Evolutionary conservation across 2,797 vertebrate genomes (phyloP).

Genomic region (Tokudaia muenninki): DNA sequence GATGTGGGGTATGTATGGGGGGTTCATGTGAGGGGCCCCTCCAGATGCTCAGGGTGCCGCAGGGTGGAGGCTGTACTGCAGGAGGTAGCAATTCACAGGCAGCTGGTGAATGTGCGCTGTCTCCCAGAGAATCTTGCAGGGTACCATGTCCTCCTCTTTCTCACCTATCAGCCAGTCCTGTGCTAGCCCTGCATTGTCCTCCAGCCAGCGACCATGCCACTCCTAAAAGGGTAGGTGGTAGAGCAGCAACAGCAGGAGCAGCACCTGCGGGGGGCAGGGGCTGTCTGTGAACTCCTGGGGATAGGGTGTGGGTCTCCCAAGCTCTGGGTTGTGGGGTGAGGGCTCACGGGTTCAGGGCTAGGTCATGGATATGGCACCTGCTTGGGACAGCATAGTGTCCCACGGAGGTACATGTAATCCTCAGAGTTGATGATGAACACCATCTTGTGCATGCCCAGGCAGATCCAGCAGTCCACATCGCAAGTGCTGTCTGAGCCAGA

Average conservation of each 20-base stretch:
- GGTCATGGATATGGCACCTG: conserved; percentile 87
- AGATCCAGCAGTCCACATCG: conserved; percentile 97
- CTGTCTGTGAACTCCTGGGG: background rate
- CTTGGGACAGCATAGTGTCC: conserved; percentile 95
- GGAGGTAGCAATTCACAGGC: conserved; percentile 96
- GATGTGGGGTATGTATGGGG: background rate
- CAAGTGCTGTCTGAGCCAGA: conserved; percentile 96
- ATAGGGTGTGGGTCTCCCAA: background rate
- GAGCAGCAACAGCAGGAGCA: conserved; percentile 93
- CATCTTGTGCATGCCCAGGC: conserved; percentile 98
- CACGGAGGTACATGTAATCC: conserved; percentile 99
- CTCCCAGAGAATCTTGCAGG: conserved; percentile 96
- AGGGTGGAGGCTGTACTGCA: conserved; percentile 96
- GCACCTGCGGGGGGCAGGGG: conserved; percentile 90
- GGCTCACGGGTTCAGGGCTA: background rate
- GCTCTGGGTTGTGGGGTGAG: background rate
- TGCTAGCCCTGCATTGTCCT: conserved; percentile 93
- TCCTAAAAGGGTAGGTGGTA: conserved; percentile 96
- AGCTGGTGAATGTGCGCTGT: conserved; percentile 94
- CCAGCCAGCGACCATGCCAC: conserved; percentile 96
- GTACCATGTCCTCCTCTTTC: conserved; percentile 96
- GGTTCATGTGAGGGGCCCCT: background rate
- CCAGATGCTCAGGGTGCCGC: conserved; percentile 91
- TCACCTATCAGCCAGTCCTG: conserved; percentile 98
- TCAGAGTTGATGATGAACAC: conserved; percentile 98